Evolutionary conservation across 2,888 invertebrate genomes (phyloP), one percentile per base, ranked within the genome.

Genomic region (Oxyteleia sp.): DNA sequence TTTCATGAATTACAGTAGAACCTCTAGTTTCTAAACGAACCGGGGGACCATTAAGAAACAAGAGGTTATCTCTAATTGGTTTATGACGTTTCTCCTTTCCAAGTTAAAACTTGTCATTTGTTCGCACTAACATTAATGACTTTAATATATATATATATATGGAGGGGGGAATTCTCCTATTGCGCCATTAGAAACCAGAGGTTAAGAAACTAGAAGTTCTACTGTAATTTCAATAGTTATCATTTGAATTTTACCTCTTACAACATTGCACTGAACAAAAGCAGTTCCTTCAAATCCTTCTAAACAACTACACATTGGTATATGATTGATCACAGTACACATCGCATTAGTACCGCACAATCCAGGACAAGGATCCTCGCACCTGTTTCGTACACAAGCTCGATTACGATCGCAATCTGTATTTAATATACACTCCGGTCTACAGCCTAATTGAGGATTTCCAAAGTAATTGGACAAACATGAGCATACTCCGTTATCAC

Each of bases 301-400:
- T 2, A 63, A 55, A 35, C 98, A 98, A 4, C 96, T 96, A 91
- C 98, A 98, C 51, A 96, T 96, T n/a, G 98, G 98, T 49, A 97
- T 95, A 91, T 98, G 98, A 91, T 97, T 97, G 11, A 97, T 95
- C 2, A 97, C 97, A 47, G 95, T 95, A 91, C 98, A 98, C 32
- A 45, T 38, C 18, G 69, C 96, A 90, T 95, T 95, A 84, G 94
- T 92, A 2, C 96, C 97, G 89, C 97, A 97, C n/a, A 95, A 95
- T 4, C 11, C 0, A 0, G 45, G 69, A 63, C 78, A 98, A 45
- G 98, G 98, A 94, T 98, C 96, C 61, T 95, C 94, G 91, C 98
- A 98, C 92, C 97, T 97, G 91, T 97, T 97, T 88, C 96, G 95
- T 47, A 96, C 95, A 89, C 98, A 98, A 47, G 97, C 96, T 92